Conservation (phyloP, 2,797 vertebrate genomes). For the Etheostoma nigrum region DNA sequence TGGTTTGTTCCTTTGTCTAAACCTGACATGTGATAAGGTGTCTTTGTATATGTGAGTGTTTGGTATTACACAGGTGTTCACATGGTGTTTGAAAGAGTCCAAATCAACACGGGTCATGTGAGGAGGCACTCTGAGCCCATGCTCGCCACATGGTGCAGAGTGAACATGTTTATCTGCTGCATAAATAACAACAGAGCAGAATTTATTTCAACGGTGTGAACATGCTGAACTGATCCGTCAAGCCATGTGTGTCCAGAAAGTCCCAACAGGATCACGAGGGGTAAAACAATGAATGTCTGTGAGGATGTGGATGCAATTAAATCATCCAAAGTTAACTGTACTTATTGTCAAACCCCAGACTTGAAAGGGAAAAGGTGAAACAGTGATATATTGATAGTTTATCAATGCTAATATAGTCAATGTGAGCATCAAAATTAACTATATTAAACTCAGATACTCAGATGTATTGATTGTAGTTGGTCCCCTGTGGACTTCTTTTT, state of each 20-base stretch:
- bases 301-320: background rate
- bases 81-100: conserved; percentile 3
- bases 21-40: conserved; percentile 7
- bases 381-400: too few relatives aligned
- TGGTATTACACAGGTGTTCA: conserved; percentile 26
- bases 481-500: too few relatives aligned
- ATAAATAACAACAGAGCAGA: conserved; percentile 27
- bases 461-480: too few relatives aligned
- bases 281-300: background rate
- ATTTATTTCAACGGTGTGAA: conserved; percentile 16
- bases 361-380: background rate
- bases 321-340: background rate
- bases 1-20: conserved; percentile 19
- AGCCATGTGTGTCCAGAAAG: conserved; percentile 3
- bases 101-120: conserved; percentile 12
- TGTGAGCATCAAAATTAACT: too few relatives aligned
- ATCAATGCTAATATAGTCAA: too few relatives aligned
- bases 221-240: background rate
- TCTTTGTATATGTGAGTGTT: conserved; percentile 13
- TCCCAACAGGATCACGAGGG: conserved; percentile 18
- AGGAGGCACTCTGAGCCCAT: background rate
- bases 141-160: background rate
- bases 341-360: background rate
- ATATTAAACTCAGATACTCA: too few relatives aligned
- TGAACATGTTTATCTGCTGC: conserved; percentile 25